phyloP scores from a whole-genome alignment of 2,113 vertebrate species.

The Ranitomeya variabilis region DNA sequence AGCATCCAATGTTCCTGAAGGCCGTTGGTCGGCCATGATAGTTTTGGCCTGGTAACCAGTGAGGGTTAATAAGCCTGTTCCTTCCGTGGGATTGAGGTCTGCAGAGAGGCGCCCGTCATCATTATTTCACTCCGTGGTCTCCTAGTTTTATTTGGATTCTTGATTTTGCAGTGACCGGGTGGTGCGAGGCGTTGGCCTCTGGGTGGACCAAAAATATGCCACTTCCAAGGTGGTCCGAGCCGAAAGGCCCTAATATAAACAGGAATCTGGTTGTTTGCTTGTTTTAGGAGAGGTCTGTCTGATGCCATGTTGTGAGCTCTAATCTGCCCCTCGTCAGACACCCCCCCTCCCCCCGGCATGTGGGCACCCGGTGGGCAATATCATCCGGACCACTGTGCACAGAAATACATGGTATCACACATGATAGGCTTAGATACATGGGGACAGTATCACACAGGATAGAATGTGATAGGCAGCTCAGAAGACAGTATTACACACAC shows the following conservation, averaged over 20 bases:
- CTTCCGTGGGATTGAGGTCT: neutral
- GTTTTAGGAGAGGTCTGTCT: conserved; percentile 12
- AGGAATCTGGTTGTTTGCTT: conserved; percentile 28
- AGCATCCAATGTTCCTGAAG: neutral
- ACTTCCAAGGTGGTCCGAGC: conserved; percentile 33
- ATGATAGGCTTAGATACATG: too few relatives aligned
- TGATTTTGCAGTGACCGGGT: neutral
- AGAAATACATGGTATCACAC: too few relatives aligned
- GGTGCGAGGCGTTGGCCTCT: neutral
- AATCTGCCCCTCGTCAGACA: neutral
- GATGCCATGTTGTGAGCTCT: neutral
- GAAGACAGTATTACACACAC: too few relatives aligned
- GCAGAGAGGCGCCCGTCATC: conserved; percentile 12
- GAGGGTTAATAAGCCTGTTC: neutral
- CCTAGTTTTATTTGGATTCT: neutral
- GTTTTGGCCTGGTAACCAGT: neutral
- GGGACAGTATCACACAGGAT: too few relatives aligned
- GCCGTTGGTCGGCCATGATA: neutral
- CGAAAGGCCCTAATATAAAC: neutral
- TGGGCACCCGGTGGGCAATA: neutral
- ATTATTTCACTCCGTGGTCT: conserved; percentile 1
- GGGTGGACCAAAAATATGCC: neutral
- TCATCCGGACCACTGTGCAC: too few relatives aligned
- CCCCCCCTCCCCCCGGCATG: neutral
- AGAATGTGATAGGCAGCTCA: too few relatives aligned